Conservation (phyloP, 1,140 invertebrate genomes). For the Bombus turneri region DNA sequence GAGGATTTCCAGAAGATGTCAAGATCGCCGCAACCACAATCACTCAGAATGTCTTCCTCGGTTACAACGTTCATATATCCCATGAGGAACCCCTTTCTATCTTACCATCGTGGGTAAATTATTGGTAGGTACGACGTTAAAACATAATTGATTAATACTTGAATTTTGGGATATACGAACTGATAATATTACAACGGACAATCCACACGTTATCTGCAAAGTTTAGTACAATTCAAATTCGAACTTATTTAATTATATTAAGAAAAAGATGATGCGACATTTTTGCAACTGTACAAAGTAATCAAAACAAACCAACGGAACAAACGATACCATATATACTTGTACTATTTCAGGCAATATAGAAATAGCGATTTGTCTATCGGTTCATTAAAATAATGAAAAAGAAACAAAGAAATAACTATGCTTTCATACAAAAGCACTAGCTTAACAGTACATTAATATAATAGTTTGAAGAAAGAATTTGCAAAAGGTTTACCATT, state of each 20-base stretch:
- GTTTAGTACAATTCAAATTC: neutral
- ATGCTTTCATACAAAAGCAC: neutral
- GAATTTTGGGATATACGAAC: neutral
- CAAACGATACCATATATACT: neutral
- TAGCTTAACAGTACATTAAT: no score
- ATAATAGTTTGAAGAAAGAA: neutral
- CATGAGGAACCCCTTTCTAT: conserved; percentile 74
- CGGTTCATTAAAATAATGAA: neutral
- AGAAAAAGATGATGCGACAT: neutral
- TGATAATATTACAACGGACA: neutral
- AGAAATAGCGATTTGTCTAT: neutral
- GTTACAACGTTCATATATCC: conserved; percentile 81
- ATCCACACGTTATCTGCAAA: neutral
- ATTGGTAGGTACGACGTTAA: conserved; percentile 50
- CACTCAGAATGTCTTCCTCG: conserved; percentile 82
- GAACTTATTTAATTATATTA: neutral
- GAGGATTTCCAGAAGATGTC: conserved; percentile 76
- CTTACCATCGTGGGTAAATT: conserved; percentile 55
- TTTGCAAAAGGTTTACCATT: neutral
- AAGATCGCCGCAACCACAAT: conserved; percentile 81
- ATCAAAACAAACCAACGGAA: neutral
- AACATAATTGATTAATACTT: conserved; percentile 62
- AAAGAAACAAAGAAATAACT: neutral
- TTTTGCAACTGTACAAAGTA: neutral
- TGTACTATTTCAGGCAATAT: neutral